Evolutionary conservation across 2,113 vertebrate species (phyloP), one percentile per base, ranked within the genome.

Genomic region (Poicephalus gulielmi): DNA sequence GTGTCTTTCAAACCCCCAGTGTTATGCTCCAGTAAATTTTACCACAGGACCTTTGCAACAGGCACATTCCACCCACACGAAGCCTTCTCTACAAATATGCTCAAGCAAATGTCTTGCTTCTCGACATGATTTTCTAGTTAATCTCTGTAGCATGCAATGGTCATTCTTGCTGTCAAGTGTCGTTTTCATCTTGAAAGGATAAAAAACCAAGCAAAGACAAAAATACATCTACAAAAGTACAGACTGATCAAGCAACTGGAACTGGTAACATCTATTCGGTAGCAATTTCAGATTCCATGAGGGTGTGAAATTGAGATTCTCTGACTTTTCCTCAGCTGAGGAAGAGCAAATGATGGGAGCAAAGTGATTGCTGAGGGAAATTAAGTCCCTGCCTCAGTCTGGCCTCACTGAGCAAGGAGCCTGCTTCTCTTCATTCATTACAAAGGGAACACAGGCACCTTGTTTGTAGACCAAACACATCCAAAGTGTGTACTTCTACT

Each of bases 11-110:
- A 79, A 79, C 85, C 70, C 59, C 44, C 35, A 18, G 0, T 22
- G 59, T 70, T 74, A 73, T 33, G 83, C 79, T 88, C 68, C 88
- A 88, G 71, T 62, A 94, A 86, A 74, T 88, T 92, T 88, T 83
- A 94, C 85, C 85, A 74, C 67, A 86, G 75, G 88, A 88, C 39
- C 35, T 83, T 83, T 93, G 67, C 82, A 93, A 76, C 17, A 95
- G 63, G 63, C 49, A 67, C 83, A 77, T 90, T 90, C 63, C 76
- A 67, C 31, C 23, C 63, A 67, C 28, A 13, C 3, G 0, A 88
- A 85, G 44, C 19, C 50, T 77, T 79, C 52, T 70, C 22, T 30
- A 63, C 49, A 88, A 83, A 88, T 53, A 83, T 5, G 14, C 52
- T 90, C 55, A 66, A 0, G 0, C 46, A 90, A 77, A 85, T 3